phyloP scores from a whole-genome alignment of 2,888 invertebrate genomes.

The Pyralis farinalis region DNA sequence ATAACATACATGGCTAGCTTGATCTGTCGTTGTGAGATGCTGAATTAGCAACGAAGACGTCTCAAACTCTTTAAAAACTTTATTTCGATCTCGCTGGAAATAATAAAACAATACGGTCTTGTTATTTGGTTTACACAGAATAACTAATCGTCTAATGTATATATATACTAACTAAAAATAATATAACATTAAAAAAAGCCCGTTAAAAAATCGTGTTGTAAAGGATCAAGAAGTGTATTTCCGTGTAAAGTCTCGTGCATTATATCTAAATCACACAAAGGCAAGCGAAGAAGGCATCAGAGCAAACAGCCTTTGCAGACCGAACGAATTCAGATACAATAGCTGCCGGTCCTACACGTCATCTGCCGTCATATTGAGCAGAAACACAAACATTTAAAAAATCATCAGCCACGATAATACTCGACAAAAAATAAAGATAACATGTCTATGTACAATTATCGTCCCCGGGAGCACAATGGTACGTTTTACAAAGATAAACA shows the following conservation, averaged over 20 bases:
- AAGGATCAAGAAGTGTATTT: slow-evolving; percentile 40
- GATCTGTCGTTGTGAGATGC: no score
- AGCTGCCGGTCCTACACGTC: slow-evolving; percentile 60
- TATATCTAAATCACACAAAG: slow-evolving; percentile 39
- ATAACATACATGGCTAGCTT: no score
- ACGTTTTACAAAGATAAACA: slow-evolving; percentile 63
- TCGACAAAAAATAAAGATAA: slow-evolving; percentile 39
- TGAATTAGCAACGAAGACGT: no score
- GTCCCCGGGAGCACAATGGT: slow-evolving; percentile 57
- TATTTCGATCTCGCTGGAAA: no score
- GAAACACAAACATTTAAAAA: slow-evolving; percentile 76
- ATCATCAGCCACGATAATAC: slow-evolving; percentile 62
- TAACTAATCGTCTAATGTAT: no score
- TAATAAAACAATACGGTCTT: no score
- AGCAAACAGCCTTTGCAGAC: slow-evolving; percentile 52
- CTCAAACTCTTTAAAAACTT: no score
- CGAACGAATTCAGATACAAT: slow-evolving; percentile 58
- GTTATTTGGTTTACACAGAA: no score
- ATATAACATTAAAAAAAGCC: no score
- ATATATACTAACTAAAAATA: no score
- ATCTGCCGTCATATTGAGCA: slow-evolving; percentile 67
- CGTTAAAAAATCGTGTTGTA: no score
- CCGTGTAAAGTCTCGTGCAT: slow-evolving; percentile 14
- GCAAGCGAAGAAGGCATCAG: slow-evolving; percentile 44
- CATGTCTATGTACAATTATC: slow-evolving; percentile 55